These are phyloP conservation scores for Lacerta agilis DNA, from an alignment of 2,797 vertebrate species.

Conservation along the genomic window DNA sequence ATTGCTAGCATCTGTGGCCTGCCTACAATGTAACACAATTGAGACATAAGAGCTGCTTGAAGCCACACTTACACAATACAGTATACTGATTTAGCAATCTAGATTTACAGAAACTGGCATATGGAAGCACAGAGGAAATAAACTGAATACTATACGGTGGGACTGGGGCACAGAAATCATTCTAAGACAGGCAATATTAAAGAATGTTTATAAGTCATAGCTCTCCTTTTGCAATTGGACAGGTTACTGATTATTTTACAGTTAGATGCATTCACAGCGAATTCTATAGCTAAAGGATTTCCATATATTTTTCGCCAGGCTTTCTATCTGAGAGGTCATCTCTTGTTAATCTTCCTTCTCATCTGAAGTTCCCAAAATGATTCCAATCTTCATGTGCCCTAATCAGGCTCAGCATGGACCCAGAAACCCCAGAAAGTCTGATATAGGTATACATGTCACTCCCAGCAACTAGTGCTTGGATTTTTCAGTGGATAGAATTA, in stretches of 20 bases:
- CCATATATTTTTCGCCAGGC: background rate
- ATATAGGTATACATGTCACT: background rate
- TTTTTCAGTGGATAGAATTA: background rate
- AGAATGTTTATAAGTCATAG: background rate
- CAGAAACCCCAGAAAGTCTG: background rate
- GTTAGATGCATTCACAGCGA: background rate
- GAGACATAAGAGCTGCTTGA: background rate
- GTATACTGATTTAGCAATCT: background rate
- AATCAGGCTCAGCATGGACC: background rate
- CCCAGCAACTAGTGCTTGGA: background rate
- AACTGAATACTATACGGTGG: background rate
- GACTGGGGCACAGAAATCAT: background rate
- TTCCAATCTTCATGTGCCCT: background rate
- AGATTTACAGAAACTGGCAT: background rate
- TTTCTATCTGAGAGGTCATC: background rate
- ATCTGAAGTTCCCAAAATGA: background rate
- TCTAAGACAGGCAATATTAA: background rate
- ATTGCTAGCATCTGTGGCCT: background rate
- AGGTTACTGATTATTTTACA: background rate
- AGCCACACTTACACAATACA: background rate
- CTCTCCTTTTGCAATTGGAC: background rate
- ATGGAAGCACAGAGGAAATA: background rate
- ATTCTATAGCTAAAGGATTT: background rate
- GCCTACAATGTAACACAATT: background rate
- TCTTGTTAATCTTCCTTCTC: background rate